Base-by-base conservation (phyloP, 1,140 invertebrate species). In the Bombus soroeensis region DNA sequence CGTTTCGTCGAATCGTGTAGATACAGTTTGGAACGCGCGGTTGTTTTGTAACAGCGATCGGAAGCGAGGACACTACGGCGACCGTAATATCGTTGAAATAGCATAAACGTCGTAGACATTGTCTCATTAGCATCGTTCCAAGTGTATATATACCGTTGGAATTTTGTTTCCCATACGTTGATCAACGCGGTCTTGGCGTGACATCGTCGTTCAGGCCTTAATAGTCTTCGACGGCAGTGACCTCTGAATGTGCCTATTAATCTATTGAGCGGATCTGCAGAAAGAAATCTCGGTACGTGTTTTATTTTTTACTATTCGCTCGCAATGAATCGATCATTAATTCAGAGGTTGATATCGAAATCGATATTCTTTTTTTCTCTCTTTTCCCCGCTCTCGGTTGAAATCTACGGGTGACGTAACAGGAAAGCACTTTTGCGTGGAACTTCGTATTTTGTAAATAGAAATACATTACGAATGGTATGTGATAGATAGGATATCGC, bases 231-330 rank as follows among this genome's bases (percentile, higher is more conserved):
- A 86, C 77, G 91, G 81, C 91, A 91, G 86, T 92, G 92, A 93
- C 91, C 92, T 76, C 70, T 91, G 89, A 89, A 91, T 89, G 84
- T 84, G 76, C 83, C 89, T 89, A 91, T 92, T 93, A 92, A 93
- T 92, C 90, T 85, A 90, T 92, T 89, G 86, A 92, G 85, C 89
- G 90, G 77, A 85, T 79, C 85, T 59, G 9, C 62, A 71, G 73
- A 89, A 89, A 89, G 85, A 90, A 90, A 89, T 89, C 85, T 85
- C 57, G 78, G 18, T 47, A 70, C 37, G 72, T 74, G 66, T 79
- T 81, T 79, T 66, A 32, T 13, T 64, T 83, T 64, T 12, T 57
- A 68, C 59, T n/a, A 41, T 39, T n/a, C 47, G 18, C 12, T 15
- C 70, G 28, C n/a, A 9, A 28, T 37, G 68, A 80, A 80, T 41